A percentile compares a stretch with the other conserved stretches of the same genome.
phyloP scores from a whole-genome alignment of 2,113 vertebrate genomes.

The Columbina picui region DNA sequence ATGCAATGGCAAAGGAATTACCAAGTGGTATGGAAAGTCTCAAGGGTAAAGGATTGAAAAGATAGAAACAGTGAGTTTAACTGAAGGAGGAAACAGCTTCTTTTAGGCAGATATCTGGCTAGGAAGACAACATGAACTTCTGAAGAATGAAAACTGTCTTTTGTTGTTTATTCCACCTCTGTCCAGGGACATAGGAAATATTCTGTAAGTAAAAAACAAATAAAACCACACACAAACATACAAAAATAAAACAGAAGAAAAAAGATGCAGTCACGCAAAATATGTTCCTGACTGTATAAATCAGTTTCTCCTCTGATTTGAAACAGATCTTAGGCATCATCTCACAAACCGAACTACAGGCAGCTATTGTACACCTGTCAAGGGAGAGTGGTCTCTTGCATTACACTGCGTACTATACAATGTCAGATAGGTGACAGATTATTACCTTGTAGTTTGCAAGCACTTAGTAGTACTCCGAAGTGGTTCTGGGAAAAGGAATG shows the following conservation, averaged over 20 bases:
- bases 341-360: not conserved
- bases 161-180: not conserved
- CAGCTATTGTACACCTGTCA: not conserved
- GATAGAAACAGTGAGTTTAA: not conserved
- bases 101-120: not conserved
- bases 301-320: not conserved
- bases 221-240: not conserved
- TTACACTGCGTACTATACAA: not conserved
- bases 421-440: not conserved
- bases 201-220: not conserved
- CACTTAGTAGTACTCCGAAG: not conserved
- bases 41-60: not conserved
- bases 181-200: not conserved
- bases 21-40: not conserved
- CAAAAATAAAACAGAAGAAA: not conserved
- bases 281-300: not conserved
- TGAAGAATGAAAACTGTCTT: not conserved
- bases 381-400: not conserved
- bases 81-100: not conserved
- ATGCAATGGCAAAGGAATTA: not conserved
- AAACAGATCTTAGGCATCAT: not conserved
- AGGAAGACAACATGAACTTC: not conserved
- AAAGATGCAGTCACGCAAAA: not conserved
- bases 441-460: not conserved
- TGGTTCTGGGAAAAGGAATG: not conserved